Conservation (phyloP, 2,888 invertebrate species). For the Rhingia campestris region DNA sequence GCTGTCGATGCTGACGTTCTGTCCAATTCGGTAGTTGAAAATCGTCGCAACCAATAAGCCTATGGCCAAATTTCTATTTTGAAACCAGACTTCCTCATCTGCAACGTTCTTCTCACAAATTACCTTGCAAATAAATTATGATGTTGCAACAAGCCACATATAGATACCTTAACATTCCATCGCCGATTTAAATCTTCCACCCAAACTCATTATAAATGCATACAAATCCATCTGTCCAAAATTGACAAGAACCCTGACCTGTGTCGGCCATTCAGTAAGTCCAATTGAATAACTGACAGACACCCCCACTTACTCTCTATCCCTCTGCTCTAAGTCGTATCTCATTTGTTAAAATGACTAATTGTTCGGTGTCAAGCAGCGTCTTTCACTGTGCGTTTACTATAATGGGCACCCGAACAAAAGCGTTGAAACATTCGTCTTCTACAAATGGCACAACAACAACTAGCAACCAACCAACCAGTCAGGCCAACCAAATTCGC, state of each 20-base stretch:
- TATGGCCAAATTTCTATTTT: too few relatives aligned
- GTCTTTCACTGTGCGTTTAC: slow-evolving; percentile 50
- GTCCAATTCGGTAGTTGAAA: too few relatives aligned
- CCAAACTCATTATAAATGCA: not conserved
- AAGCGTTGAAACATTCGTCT: slow-evolving; percentile 34
- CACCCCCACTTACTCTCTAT: not conserved
- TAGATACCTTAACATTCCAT: too few relatives aligned
- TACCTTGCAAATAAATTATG: too few relatives aligned
- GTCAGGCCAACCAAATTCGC: slow-evolving; percentile 25
- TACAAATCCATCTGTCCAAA: slow-evolving; percentile 3
- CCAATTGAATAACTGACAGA: slow-evolving; percentile 42
- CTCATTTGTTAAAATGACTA: slow-evolving; percentile 60
- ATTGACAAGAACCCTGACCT: slow-evolving; percentile 6
- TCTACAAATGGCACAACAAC: slow-evolving; percentile 20
- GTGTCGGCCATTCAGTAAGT: not conserved
- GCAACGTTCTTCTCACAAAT: too few relatives aligned
- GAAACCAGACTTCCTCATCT: too few relatives aligned
- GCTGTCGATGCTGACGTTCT: too few relatives aligned
- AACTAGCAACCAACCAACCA: slow-evolving; percentile 5
- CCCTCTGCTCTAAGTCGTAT: not conserved
- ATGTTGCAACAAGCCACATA: too few relatives aligned
- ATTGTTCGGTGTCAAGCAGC: slow-evolving; percentile 50
- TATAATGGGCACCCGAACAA: slow-evolving; percentile 43
- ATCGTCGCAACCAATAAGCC: too few relatives aligned
- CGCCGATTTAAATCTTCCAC: not conserved